Conservation (phyloP, 2,797 vertebrate genomes). For the Odontamblyopus rebecca region DNA sequence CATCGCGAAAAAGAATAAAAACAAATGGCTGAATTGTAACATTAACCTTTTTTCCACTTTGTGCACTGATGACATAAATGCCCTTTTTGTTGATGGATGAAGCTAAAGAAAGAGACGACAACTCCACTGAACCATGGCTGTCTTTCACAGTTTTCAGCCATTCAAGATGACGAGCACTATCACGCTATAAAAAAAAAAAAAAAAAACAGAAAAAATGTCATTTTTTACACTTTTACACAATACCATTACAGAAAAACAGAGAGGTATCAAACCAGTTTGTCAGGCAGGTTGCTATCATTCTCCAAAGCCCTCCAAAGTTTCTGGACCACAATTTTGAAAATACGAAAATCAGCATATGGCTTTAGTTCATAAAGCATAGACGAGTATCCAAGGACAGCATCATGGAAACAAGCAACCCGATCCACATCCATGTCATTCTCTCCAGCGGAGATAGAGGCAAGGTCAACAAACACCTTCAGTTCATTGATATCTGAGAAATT, state of each 20-base stretch:
- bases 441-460: constrained; percentile 97
- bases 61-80: constrained; percentile 82
- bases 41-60: constrained; percentile 68
- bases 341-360: constrained; percentile 70
- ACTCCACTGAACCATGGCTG: constrained; percentile 94
- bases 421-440: constrained; percentile 97
- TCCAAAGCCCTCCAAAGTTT: constrained; percentile 93
- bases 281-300: constrained; percentile 84
- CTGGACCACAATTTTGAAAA: constrained; percentile 76
- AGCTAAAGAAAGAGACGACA: constrained; percentile 90
- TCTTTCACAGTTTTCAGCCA: constrained; percentile 97
- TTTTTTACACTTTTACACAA: not conserved
- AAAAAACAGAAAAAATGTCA: constrained; percentile 21
- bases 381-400: constrained; percentile 89
- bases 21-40: not conserved
- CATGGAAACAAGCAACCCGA: constrained; percentile 93
- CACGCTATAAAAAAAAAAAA: constrained; percentile 70
- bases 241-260: not conserved
- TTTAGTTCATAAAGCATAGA: constrained; percentile 88
- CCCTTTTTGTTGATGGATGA: constrained; percentile 90
- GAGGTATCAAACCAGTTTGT: constrained; percentile 83
- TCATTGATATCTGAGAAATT: constrained; percentile 85
- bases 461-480: constrained; percentile 95
- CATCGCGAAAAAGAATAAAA: not conserved
- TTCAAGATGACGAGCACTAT: constrained; percentile 88